phyloP scores from a whole-genome alignment of 2,113 vertebrate genomes.

The Cercopithecus mona region DNA sequence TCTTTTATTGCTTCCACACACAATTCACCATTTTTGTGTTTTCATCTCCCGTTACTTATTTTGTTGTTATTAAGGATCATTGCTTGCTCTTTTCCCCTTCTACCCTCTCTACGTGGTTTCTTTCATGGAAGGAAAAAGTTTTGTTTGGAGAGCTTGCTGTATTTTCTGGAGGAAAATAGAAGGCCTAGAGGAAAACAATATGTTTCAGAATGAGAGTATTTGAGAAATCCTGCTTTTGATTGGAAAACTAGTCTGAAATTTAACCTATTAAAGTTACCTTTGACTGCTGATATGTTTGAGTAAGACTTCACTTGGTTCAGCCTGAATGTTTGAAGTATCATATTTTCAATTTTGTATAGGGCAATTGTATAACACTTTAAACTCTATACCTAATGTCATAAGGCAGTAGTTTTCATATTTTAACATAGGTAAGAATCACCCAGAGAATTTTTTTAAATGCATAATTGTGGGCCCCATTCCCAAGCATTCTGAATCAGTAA shows the following conservation, averaged over 20 bases:
- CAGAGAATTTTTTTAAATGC: not conserved
- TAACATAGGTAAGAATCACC: not conserved
- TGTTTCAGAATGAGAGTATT: conserved; percentile 2
- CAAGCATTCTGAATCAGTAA: not conserved
- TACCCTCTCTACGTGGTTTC: not conserved
- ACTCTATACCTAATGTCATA: not conserved
- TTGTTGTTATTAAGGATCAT: not conserved
- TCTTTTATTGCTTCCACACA: not conserved
- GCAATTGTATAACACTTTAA: not conserved
- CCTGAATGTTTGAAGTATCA: not conserved
- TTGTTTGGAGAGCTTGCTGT: not conserved
- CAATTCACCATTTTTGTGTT: not conserved
- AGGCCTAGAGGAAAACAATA: not conserved
- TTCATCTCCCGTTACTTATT: not conserved
- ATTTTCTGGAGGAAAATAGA: not conserved
- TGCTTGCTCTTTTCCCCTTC: not conserved
- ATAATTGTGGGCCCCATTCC: not conserved
- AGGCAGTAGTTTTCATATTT: conserved; percentile 30
- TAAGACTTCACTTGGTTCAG: not conserved
- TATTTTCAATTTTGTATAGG: not conserved
- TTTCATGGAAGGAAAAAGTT: not conserved
- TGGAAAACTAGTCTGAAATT: conserved; percentile 8
- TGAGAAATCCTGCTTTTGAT: not conserved
- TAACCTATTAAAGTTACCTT: not conserved
- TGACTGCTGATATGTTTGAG: not conserved